Percentiles rank a stretch among this genome's conserved stretches.
These are phyloP conservation scores for Atherinomorus stipes DNA, from an alignment of 2,113 vertebrate genomes.

Conservation along the genomic window DNA sequence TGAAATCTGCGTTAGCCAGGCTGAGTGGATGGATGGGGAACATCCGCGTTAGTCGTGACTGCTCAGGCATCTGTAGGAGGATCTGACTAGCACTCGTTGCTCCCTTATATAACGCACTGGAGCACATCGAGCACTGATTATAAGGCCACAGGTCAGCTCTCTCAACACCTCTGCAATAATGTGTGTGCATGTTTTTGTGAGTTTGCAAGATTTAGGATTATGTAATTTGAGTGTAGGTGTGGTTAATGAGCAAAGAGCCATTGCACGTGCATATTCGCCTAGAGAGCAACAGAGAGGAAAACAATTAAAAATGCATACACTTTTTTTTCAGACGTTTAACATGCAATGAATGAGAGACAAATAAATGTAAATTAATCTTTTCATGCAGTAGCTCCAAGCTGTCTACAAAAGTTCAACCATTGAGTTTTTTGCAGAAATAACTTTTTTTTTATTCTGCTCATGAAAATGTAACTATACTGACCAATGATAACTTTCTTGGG, in stretches of 20 bases:
- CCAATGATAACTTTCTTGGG: too few relatives aligned
- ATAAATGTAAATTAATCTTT: background rate
- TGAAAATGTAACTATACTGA: too few relatives aligned
- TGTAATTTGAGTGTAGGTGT: conserved; percentile 15
- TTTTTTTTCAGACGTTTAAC: background rate
- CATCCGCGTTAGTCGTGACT: conserved; percentile 84
- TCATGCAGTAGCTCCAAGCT: too few relatives aligned
- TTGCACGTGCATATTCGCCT: background rate
- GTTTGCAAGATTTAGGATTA: conserved; percentile 39
- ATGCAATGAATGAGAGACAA: background rate
- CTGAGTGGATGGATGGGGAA: conserved; percentile 71
- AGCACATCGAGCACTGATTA: conserved; percentile 70
- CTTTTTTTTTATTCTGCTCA: too few relatives aligned
- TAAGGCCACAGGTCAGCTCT: conserved; percentile 77
- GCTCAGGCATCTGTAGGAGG: conserved; percentile 85
- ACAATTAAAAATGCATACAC: background rate
- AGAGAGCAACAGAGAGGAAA: conserved; percentile 2
- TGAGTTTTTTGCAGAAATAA: too few relatives aligned
- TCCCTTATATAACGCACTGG: conserved; percentile 80
- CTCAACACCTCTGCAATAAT: conserved; percentile 76
- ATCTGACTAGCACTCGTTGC: conserved; percentile 78
- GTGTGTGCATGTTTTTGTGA: conserved; percentile 24
- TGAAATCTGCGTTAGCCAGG: conserved; percentile 58
- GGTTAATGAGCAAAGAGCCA: conserved; percentile 2
- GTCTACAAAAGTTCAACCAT: too few relatives aligned